Evolutionary conservation across 2,797 vertebrate genomes (phyloP), one percentile per base, ranked within the genome.

Genomic region (Sylvilagus floridanus): DNA sequence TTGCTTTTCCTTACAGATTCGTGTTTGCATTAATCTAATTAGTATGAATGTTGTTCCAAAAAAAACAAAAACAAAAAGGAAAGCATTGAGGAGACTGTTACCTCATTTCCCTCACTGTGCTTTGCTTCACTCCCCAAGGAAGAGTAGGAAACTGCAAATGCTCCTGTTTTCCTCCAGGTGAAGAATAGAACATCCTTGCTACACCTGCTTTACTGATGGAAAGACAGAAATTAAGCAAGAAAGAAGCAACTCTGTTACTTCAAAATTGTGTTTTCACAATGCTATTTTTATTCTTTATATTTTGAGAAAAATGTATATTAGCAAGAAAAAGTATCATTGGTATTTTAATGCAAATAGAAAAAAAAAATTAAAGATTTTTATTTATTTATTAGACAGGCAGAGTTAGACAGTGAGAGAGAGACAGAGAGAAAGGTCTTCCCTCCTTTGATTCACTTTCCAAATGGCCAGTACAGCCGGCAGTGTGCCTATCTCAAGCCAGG

Each of bases 281-380:
- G 12, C 30, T 77, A 10, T 54, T 92, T 91, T 72, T 65, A 86
- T n/a, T 76, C 21, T 75, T 42, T 78, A 85, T 50, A 75, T 66
- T 90, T 90, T 93, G n/a, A 9, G 52, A 95, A 96, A 6, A 30
- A 73, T 85, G 16, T 19, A n/a, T 57, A 79, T 90, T 82, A 84
- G 17, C 7, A 28, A 24, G 52, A 92, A 37, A 93, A 52, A 85
- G 22, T 54, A 8, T 72, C 7, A 37, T 71, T 88, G 37, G 32
- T 28, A 76, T 84, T 62, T 90, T 65, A 84, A 81, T 73, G n/a
- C 4, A 82, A 92, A 93, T 60, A 84, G 21, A 91, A 88, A 79
- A 69, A 79, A 69, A 57, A 57, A 42, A 1, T 42, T 9, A 42
- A 42, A 9, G 8, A 9, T 42, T 42, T 42, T 42, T 42, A 42